phyloP scores from a whole-genome alignment of 2,113 vertebrate species.

The Cnemophilus loriae region DNA sequence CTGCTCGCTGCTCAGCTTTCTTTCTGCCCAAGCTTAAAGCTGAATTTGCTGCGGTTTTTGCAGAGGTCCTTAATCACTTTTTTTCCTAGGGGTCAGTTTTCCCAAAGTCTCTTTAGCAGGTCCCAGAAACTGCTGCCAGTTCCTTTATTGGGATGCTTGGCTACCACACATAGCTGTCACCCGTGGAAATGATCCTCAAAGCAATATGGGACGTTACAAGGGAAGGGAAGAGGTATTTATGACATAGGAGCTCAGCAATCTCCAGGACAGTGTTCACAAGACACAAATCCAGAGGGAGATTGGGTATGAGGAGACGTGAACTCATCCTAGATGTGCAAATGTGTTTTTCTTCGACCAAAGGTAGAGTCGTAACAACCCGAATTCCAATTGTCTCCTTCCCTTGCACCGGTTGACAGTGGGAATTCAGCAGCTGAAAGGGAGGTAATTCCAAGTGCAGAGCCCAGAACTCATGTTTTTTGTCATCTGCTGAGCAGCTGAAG shows the following conservation, averaged over 20 bases:
- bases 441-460: background rate
- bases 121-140: background rate
- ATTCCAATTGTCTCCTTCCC: background rate
- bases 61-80: background rate
- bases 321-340: background rate
- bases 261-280: background rate
- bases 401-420: background rate
- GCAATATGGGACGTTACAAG: background rate
- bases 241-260: background rate
- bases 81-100: background rate
- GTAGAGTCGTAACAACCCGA: background rate
- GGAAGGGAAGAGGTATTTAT: background rate
- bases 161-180: fast-evolving
- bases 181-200: background rate
- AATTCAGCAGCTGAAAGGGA: background rate
- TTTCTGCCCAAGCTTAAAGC: background rate
- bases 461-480: background rate
- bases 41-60: background rate
- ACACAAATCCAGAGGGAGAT: background rate
- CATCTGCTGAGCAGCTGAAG: background rate
- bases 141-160: background rate
- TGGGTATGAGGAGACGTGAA: background rate
- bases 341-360: background rate
- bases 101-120: background rate
- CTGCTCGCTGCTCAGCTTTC: background rate